These are phyloP conservation scores for Pagetopsis macropterus DNA, from an alignment of 2,797 vertebrate genomes.

Conservation along the genomic window DNA sequence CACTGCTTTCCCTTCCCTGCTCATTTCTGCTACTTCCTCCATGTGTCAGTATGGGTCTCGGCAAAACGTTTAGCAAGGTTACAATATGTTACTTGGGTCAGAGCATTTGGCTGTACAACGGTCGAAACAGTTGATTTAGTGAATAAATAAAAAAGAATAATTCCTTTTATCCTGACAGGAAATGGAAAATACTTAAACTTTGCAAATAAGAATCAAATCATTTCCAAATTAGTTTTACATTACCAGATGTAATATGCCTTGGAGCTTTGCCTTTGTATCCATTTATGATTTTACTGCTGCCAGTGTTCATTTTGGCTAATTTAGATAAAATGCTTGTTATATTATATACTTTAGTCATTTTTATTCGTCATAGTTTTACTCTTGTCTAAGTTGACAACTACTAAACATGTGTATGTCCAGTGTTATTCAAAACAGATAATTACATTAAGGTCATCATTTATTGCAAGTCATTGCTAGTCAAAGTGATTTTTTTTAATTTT, in stretches of 20 bases:
- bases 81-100: background rate
- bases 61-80: background rate
- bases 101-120: background rate
- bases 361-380: too few species aligned
- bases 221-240: background rate
- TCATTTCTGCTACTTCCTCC: conserved; percentile 12
- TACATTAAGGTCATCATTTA: too few species aligned
- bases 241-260: background rate
- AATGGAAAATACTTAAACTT: background rate
- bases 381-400: too few species aligned
- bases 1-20: conserved; percentile 3
- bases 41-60: conserved; percentile 3
- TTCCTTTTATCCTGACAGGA: background rate
- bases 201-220: background rate
- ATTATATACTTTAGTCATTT: too few species aligned
- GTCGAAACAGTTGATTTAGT: background rate
- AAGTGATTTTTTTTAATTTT: too few species aligned
- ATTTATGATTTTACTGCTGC: background rate
- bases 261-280: background rate
- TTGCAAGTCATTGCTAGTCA: too few species aligned
- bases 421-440: too few species aligned
- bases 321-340: too few species aligned
- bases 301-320: too few species aligned
- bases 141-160: background rate
- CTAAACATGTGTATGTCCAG: too few species aligned